These are phyloP conservation scores for Drosophila robusta DNA, from an alignment of 2,888 invertebrate genomes.

Conservation along the genomic window DNA sequence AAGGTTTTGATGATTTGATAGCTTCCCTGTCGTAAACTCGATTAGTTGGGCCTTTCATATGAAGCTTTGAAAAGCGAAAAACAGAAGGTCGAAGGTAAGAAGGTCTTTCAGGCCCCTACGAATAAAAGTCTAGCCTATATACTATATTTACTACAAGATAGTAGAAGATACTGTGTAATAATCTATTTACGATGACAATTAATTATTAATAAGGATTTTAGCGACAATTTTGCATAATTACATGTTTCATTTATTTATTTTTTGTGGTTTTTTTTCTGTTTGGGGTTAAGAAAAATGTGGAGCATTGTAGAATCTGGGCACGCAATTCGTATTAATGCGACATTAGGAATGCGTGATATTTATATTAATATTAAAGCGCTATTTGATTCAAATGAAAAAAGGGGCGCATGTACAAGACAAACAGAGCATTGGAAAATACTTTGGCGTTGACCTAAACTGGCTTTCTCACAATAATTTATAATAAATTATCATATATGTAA, in stretches of 20 bases:
- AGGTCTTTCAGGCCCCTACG: no score
- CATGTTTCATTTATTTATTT: conserved; percentile 18
- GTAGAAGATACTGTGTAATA: no score
- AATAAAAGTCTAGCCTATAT: no score
- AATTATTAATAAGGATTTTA: conserved; percentile 4
- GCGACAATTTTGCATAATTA: conserved; percentile 55
- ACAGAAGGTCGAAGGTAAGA: no score
- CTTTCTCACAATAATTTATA: conserved; percentile 27
- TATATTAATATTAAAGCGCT: conserved; percentile 45
- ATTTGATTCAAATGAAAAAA: no score
- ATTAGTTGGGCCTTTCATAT: no score
- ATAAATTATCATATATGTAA: conserved; percentile 69
- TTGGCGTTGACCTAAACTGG: neutral
- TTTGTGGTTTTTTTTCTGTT: neutral
- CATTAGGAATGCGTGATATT: conserved; percentile 70
- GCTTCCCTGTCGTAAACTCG: no score
- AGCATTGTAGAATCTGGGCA: conserved; percentile 63
- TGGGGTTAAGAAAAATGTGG: no score
- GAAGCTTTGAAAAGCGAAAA: no score
- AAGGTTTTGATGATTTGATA: no score
- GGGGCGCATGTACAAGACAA: no score
- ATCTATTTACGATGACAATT: neutral
- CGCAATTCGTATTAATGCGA: conserved; percentile 65
- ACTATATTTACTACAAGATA: no score
- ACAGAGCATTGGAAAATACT: neutral